These are phyloP conservation scores for Galerucella nymphaeae DNA, from an alignment of 2,888 invertebrate species.

Conservation along the genomic window DNA sequence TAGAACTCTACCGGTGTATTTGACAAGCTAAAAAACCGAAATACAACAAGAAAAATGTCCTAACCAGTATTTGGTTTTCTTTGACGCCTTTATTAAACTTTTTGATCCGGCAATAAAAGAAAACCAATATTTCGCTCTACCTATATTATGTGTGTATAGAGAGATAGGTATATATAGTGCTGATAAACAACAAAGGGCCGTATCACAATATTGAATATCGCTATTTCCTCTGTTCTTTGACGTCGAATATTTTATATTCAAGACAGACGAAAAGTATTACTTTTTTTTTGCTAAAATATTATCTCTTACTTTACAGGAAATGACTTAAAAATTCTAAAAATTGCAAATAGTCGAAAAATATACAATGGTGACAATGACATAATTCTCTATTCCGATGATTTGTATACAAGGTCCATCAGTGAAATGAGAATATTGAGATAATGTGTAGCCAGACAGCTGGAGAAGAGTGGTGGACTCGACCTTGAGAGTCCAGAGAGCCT, in stretches of 20 bases:
- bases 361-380: no score
- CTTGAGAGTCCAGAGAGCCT: no score
- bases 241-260: constrained; percentile 37
- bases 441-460: no score
- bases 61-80: constrained; percentile 1
- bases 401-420: no score
- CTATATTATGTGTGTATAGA: constrained; percentile 5
- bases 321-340: no score
- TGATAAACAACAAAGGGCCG: constrained; percentile 20
- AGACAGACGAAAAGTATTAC: constrained; percentile 36
- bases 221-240: constrained; percentile 35
- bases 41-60: constrained; percentile 15
- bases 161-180: constrained; percentile 12
- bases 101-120: constrained; percentile 19
- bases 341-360: no score
- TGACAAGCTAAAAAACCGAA: constrained; percentile 4
- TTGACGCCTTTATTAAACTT: constrained; percentile 21
- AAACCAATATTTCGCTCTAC: constrained; percentile 20
- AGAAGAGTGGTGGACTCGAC: no score
- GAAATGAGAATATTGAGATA: no score
- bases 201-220: constrained; percentile 34
- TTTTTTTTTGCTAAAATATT: constrained; percentile 10
- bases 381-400: no score
- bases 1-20: background rate
- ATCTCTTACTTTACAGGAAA: no score